phyloP scores from a whole-genome alignment of 1,140 invertebrate genomes.

The Meloidogyne chitwoodi region DNA sequence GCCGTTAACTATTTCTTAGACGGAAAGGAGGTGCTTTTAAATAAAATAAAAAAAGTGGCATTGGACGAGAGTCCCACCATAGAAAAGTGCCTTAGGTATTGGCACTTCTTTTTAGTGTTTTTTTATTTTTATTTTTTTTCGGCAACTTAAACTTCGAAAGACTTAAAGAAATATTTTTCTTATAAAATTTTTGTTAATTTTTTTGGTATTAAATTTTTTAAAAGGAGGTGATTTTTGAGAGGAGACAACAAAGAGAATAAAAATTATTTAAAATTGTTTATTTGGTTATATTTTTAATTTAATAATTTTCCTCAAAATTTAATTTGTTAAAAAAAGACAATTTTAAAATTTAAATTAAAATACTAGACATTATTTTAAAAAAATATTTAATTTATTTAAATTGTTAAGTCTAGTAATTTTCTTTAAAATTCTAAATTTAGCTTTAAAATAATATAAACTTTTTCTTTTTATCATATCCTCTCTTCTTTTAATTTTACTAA shows the following conservation, averaged over 20 bases:
- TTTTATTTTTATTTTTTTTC: background rate
- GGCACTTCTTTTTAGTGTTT: background rate
- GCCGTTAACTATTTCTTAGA: background rate
- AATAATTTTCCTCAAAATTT: no score
- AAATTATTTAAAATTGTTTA: no score
- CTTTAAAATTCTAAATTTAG: no score
- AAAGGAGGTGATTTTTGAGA: background rate
- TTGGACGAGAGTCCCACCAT: background rate
- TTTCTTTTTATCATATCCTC: background rate
- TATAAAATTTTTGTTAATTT: background rate
- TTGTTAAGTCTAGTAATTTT: no score
- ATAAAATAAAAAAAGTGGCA: background rate
- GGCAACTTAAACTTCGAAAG: background rate
- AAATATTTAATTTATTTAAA: no score
- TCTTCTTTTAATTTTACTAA: background rate
- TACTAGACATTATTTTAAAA: no score
- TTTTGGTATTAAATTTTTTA: background rate
- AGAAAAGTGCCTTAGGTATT: background rate
- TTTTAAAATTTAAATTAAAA: no score
- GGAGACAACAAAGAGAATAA: no score
- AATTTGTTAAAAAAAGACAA: no score
- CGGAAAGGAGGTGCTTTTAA: background rate
- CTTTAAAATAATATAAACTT: no score
- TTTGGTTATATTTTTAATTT: no score
- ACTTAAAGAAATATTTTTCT: background rate